Evolutionary conservation across 2,888 invertebrate species (phyloP), one percentile per base, ranked within the genome.

Genomic region (Ochropacha duplaris): DNA sequence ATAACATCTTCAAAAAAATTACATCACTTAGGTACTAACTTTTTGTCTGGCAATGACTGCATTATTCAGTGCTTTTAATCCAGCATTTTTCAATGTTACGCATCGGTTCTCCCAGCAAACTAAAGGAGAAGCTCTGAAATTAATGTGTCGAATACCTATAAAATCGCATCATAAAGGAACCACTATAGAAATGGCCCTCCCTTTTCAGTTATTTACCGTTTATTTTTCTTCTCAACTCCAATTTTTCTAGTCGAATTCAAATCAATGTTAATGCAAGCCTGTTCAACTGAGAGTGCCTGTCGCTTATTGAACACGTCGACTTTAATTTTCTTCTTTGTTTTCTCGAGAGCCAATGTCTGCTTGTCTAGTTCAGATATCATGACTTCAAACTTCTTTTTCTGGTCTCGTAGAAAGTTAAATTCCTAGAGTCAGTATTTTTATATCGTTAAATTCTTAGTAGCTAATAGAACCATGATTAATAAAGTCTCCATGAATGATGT

Each of bases 91-190:
- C 49, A 92, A 65, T 2, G 73, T 69, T 4, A 68, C 60, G 63
- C 92, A 91, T 50, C 84, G 78, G 24, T 80, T 82, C 60, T 88
- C 83, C 92, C 92, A 92, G 36, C 78, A 72, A 16, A 60, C 58
- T 0, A 90, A 57, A 12, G 87, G 77, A 4, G 82, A 81, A 39
- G 75, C 79, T 65, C 90, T 89, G 67, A 34, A 64, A 70, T 36
- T n/a, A n/a, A 26, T 16, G 9, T 2, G 1, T 8, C 1, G 6
- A 6, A 4, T 28, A 31, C 11, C 28, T 31, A 31, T 12, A 12
- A 12, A 31, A 12, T 12, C 11, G 31, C 12, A 31, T 11, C 9
- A 31, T 4, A 6, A 6, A 31, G 31, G 31, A 6, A 31, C 12
- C 12, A 4, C 2, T 24, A 24, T 24, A 24, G 24, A 8, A 19